Conservation (phyloP, 1,140 invertebrate species). For the Drosophila orosa region DNA sequence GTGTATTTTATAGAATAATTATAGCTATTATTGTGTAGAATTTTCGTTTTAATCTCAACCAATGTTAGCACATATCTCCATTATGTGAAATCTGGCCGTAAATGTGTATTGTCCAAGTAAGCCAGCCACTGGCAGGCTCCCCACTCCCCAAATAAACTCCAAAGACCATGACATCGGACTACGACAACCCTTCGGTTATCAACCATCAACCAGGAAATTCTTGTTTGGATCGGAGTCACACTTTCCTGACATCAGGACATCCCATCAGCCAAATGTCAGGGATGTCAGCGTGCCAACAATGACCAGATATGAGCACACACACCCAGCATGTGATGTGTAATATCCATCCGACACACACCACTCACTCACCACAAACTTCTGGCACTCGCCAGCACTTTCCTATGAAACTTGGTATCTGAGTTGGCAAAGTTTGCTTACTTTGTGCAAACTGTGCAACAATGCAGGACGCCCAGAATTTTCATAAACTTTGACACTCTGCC, state of each 20-base stretch:
- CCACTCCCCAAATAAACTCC: neutral
- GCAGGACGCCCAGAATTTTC: slow-evolving; percentile 41
- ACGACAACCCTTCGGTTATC: slow-evolving; percentile 53
- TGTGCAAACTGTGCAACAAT: slow-evolving; percentile 69
- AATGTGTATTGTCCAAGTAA: neutral
- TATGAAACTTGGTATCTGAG: slow-evolving; percentile 68
- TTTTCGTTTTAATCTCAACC: neutral
- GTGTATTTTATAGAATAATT: neutral
- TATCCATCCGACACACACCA: slow-evolving; percentile 45
- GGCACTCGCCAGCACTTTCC: slow-evolving; percentile 51
- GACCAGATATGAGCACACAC: slow-evolving; percentile 46
- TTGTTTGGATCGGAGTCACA: slow-evolving; percentile 47
- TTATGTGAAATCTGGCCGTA: neutral
- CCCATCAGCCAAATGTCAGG: slow-evolving; percentile 64
- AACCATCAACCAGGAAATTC: slow-evolving; percentile 36
- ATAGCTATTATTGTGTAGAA: neutral
- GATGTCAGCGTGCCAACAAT: slow-evolving; percentile 66
- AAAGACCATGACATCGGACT: slow-evolving; percentile 5
- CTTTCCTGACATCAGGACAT: slow-evolving; percentile 46
- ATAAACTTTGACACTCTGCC: slow-evolving; percentile 73
- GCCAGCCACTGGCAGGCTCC: neutral
- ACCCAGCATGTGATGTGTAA: slow-evolving; percentile 47
- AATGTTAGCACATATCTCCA: neutral
- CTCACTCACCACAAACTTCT: slow-evolving; percentile 33
- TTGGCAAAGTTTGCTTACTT: slow-evolving; percentile 65